These are phyloP conservation scores for Notodonta dromedarius DNA, from an alignment of 2,888 invertebrate genomes.

Conservation along the genomic window DNA sequence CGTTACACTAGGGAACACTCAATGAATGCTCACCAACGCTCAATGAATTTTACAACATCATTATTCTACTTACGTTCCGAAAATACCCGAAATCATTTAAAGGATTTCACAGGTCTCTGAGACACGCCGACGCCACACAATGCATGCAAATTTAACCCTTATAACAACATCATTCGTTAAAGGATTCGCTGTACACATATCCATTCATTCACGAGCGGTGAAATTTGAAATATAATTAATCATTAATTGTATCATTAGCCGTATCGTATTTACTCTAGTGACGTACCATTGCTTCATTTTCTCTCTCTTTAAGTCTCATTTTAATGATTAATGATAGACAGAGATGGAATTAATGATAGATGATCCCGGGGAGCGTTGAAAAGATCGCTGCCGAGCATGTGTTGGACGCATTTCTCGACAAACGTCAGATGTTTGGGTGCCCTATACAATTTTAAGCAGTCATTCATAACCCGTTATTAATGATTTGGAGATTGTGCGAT, in stretches of 20 bases:
- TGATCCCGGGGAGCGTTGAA: conserved; percentile 71
- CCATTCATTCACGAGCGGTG: conserved; percentile 62
- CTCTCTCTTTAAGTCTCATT: conserved; percentile 83
- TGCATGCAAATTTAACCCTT: conserved; percentile 36
- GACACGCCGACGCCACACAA: conserved; percentile 62
- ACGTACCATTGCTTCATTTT: conserved; percentile 78
- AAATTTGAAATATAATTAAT: conserved; percentile 75
- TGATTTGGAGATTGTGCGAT: conserved; percentile 59
- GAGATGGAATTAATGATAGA: conserved; percentile 71
- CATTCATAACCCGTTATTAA: conserved; percentile 77
- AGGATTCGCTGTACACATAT: conserved; percentile 32
- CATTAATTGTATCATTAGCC: conserved; percentile 80
- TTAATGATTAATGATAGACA: conserved; percentile 73
- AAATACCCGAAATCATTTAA: conserved; percentile 41
- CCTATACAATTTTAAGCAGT: conserved; percentile 75
- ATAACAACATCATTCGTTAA: conserved; percentile 24
- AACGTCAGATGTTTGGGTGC: conserved; percentile 68
- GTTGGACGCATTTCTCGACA: conserved; percentile 58
- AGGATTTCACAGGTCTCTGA: conserved; percentile 43
- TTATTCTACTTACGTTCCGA: conserved; percentile 45
- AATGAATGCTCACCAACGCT: conserved; percentile 39
- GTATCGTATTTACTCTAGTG: conserved; percentile 70
- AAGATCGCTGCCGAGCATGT: conserved; percentile 68
- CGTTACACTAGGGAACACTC: conserved; percentile 33
- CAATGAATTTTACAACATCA: conserved; percentile 59